Evolutionary conservation across 2,797 vertebrate species (phyloP).

Genomic region (Cynopterus sphinx): DNA sequence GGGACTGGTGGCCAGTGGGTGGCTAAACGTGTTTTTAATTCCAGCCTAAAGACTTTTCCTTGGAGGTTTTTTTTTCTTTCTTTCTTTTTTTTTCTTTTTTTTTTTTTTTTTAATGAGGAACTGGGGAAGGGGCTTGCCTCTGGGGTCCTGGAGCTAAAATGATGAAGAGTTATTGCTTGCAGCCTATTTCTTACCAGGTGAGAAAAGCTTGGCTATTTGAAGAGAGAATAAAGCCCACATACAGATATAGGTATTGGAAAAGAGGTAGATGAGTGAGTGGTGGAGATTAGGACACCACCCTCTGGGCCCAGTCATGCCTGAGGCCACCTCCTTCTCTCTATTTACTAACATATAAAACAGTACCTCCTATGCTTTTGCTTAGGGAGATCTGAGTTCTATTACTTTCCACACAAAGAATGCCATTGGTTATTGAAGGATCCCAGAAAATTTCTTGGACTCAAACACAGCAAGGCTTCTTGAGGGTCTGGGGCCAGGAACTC

Average conservation of each 20-base stretch:
- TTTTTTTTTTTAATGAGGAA: not conserved
- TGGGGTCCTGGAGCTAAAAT: not conserved
- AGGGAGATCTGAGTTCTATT: not conserved
- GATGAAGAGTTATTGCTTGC: not conserved
- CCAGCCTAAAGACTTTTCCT: not conserved
- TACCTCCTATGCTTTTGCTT: not conserved
- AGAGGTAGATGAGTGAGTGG: not conserved
- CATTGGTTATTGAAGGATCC: not conserved
- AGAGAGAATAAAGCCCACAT: not conserved
- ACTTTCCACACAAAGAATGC: not conserved
- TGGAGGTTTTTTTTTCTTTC: no score
- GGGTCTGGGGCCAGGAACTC: not conserved
- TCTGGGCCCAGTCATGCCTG: not conserved
- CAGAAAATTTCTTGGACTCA: not conserved
- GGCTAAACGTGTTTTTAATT: not conserved
- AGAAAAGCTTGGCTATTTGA: not conserved
- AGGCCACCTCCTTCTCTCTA: not conserved
- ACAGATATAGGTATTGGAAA: not conserved
- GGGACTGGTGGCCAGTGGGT: not conserved
- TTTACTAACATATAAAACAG: not conserved
- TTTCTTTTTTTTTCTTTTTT: no score
- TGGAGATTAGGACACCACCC: not conserved
- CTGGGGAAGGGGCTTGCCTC: not conserved
- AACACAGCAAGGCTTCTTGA: not conserved
- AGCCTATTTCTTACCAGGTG: not conserved